Base-by-base conservation (phyloP, 2,888 invertebrate species). In the Blastobasis lacticolella region DNA sequence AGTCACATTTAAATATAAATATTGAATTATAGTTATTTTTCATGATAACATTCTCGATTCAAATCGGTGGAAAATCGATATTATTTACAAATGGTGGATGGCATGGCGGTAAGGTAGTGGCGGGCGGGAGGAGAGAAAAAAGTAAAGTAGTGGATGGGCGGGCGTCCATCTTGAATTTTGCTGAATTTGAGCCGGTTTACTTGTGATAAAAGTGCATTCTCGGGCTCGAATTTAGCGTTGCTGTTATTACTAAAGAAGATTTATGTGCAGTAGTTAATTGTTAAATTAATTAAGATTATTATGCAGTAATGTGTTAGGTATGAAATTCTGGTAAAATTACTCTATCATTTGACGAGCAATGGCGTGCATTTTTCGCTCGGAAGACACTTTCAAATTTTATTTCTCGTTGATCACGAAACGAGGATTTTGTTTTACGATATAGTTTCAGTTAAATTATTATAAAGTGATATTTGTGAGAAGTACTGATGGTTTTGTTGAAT, bases 141-240 rank as follows among this genome's bases (percentile, higher is more conserved):
- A 67, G 23, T 23, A 23, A 23, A 23, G 23, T 23, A 64, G 62
- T 73, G 74, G 75, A 91, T 90, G 91, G 90, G 91, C 91, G 91
- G 90, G 92, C 92, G 91, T 93, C 93, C 93, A 93, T 93, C 92
- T 93, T 93, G 93, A 90, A 92, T 91, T 91, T 90, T 90, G 89
- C 89, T 91, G 90, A 90, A 89, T 90, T 90, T 91, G 92, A 92
- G 92, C 93, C 93, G 93, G 93, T 91, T 89, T 84, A 88, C 81
- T 88, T 88, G 83, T 84, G 89, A 83, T 87, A 84, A 80, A 84
- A 86, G 83, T 86, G 86, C 79, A 80, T 80, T 82, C 85, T 84
- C 73, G 81, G 80, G 81, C 79, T 77, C 74, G 72, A 75, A 78
- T 76, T 78, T 75, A 68, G 75, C 75, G 71, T 47, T 75, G 76